Evolutionary conservation across 2,113 vertebrate species (phyloP), one percentile per base, ranked within the genome.

Genomic region (Antechinus stuartii): DNA sequence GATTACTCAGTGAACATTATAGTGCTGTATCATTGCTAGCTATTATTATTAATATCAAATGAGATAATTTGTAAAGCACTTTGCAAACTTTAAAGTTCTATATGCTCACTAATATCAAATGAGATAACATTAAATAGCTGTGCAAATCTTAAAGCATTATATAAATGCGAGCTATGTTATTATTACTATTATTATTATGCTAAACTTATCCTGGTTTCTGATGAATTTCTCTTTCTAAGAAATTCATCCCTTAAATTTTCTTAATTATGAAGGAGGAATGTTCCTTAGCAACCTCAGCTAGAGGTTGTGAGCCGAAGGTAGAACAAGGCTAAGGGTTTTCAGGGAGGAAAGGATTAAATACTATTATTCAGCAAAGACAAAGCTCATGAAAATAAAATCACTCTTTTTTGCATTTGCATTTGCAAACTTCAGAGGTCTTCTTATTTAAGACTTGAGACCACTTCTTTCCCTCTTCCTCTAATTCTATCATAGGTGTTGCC

Each of bases 191-290:
- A 30, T 27, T 30, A n/a, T 76, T 76, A n/a, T 76, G 35, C 35
- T n/a, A n/a, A 76, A n/a, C 68, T 76, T 76, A 76, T 76, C 30
- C 68, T 76, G 35, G 16, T 22, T n/a, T 76, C 35, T 76, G 68
- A 8, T 76, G 68, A 3, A n/a, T 76, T 76, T n/a, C 68, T 76
- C 35, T n/a, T 76, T 76, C 68, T n/a, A n/a, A 76, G 68, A 35
- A 76, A 76, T 25, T 12, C 76, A 55, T 10, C 23, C 0, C 0
- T 2, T 57, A 19, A 27, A 19, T 24, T 7, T 52, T 53, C 57
- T 42, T 84, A 42, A 12, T 12, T 19, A 24, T 26, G 47, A 42
- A 0, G 0, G 1, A 4, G 27, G 30, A 24, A 26, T 9, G 3
- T 12, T 3, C 35, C 68, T 76, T 22, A 76, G 35, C 35, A n/a